Evolutionary conservation across 1,140 invertebrate species (phyloP).

Genomic region (Drosophila nasuta): DNA sequence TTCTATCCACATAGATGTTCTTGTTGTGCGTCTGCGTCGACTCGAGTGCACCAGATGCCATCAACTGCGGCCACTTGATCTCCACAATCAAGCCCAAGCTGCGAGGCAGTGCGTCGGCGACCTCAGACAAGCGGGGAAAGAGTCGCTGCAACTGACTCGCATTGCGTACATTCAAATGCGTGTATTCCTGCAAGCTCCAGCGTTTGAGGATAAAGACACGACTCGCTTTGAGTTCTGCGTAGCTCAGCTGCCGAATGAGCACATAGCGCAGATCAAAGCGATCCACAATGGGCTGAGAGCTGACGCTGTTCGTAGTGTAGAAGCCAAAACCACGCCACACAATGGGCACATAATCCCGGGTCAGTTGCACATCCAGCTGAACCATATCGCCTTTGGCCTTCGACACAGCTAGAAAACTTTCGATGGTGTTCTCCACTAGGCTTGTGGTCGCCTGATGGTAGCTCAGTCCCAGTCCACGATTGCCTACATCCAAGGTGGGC

Average conservation of each 20-base stretch:
- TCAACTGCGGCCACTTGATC: constrained; percentile 97
- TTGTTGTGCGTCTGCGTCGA: constrained; percentile 94
- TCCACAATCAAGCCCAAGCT: constrained; percentile 96
- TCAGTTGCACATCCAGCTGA: constrained; percentile 97
- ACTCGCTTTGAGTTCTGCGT: constrained; percentile 94
- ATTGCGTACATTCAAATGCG: constrained; percentile 60
- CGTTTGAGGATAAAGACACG: constrained; percentile 75
- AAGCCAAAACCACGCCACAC: constrained; percentile 98
- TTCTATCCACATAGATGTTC: constrained; percentile 93
- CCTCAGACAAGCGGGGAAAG: constrained; percentile 94
- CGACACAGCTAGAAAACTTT: constrained; percentile 93
- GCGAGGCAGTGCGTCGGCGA: constrained; percentile 90
- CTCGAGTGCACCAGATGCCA: constrained; percentile 93
- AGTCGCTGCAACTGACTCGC: constrained; percentile 91
- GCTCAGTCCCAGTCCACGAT: constrained; percentile 92
- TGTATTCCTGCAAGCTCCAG: constrained; percentile 65
- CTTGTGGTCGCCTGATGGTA: constrained; percentile 86
- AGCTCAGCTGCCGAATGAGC: constrained; percentile 95
- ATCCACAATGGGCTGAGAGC: constrained; percentile 91
- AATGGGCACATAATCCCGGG: constrained; percentile 96
- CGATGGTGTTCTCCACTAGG: constrained; percentile 95
- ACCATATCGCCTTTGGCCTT: constrained; percentile 95
- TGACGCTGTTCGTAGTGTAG: constrained; percentile 85
- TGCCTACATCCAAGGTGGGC: constrained; percentile 94
- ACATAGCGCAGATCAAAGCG: constrained; percentile 92